Conservation (phyloP, 1,140 invertebrate genomes). For the Pemphigus obesinymphae region DNA sequence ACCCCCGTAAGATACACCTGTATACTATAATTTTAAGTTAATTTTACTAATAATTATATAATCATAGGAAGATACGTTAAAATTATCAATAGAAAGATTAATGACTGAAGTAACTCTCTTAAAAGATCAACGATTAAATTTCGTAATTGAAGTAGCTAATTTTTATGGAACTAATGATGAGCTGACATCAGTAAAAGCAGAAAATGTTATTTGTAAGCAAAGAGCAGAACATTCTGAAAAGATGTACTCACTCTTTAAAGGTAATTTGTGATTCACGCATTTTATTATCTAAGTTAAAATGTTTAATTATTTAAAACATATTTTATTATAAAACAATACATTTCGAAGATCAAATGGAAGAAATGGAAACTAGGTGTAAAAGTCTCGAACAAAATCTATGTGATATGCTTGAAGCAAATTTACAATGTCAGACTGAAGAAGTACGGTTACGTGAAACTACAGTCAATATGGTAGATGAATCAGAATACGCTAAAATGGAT, state of each 20-base stretch:
- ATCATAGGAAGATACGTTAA: slow-evolving; percentile 26
- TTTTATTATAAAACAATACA: neutral
- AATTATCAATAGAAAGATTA: slow-evolving; percentile 36
- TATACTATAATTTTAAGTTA: neutral
- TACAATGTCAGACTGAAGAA: slow-evolving; percentile 43
- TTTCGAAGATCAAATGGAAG: slow-evolving; percentile 44
- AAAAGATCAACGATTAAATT: slow-evolving; percentile 20
- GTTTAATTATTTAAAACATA: neutral
- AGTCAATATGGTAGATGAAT: slow-evolving; percentile 42
- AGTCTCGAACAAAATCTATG: slow-evolving; percentile 43
- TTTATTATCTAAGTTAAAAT: neutral
- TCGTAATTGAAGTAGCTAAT: slow-evolving; percentile 4
- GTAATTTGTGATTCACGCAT: slow-evolving; percentile 18
- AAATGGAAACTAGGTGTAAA: slow-evolving; percentile 45
- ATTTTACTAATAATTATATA: neutral
- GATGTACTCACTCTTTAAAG: slow-evolving; percentile 44
- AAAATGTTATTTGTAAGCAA: slow-evolving; percentile 24
- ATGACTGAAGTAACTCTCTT: slow-evolving; percentile 22
- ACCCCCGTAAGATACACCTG: too few relatives aligned
- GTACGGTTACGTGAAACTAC: slow-evolving; percentile 43
- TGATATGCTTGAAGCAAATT: slow-evolving; percentile 42
- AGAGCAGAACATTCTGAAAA: slow-evolving; percentile 42
- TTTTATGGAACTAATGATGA: slow-evolving; percentile 13
- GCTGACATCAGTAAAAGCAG: neutral
- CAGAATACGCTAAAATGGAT: slow-evolving; percentile 30